Evolutionary conservation across 2,888 invertebrate genomes (phyloP), one percentile per base, ranked within the genome.

Genomic region (Sturmia bella): DNA sequence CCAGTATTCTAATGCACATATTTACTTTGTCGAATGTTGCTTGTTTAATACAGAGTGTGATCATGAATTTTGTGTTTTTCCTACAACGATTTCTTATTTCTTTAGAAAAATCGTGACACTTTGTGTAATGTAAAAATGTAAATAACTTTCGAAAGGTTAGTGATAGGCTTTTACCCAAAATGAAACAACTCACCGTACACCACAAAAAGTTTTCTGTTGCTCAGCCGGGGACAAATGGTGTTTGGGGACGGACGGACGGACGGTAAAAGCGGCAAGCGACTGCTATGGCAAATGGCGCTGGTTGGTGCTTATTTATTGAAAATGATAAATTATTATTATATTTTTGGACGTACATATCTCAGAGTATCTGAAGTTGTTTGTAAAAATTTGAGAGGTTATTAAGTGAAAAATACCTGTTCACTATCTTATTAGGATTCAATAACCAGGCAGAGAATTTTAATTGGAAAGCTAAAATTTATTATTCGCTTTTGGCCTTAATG

Each of bases 121-220:
- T 75, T 78, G 78, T 78, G 82, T 78, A 82, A 82, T 82, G 59
- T 78, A 70, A 54, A 82, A 82, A 82, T 82, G 82, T 82, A 82
- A 82, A 82, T 82, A 82, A 82, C 82, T 78, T 82, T 82, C 82
- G 82, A 82, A 82, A 82, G 82, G 82, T 82, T 78, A 78, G 82
- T 70, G 82, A 82, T 82, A 82, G 82, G 82, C 82, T 82, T 82
- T 78, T 82, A 75, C 77, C 68, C 74, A 75, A 78, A 82, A 74
- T 54, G 66, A 78, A 78, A 70, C 68, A 43, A 59, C 57, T 59
- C 19, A 37, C 52, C 75, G 21, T 50, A 45, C 19, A 57, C 37
- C 19, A 57, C 37, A 54, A 52, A 57, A 32, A 59, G 32, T 45
- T 73, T 59, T 41, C 50, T 57, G 72, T 43, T 63, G 72, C 73